These are phyloP conservation scores for Paedocypris micromegethes DNA, from an alignment of 2,797 vertebrate species.

Conservation along the genomic window DNA sequence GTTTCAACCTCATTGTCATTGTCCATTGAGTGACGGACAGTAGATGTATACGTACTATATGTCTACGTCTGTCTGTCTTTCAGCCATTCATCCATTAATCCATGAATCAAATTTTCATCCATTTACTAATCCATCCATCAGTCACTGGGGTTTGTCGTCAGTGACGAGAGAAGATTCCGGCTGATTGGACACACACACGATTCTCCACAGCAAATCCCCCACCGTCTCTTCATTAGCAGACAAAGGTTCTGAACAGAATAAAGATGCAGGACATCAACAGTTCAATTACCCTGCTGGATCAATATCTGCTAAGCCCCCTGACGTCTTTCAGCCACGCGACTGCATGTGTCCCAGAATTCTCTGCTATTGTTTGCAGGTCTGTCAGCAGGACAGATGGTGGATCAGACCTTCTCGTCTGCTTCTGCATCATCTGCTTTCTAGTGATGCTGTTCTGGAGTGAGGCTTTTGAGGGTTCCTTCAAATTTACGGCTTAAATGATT, in stretches of 20 bases:
- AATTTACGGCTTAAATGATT: too few relatives aligned
- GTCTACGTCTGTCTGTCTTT: too few relatives aligned
- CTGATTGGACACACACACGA: not conserved
- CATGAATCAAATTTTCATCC: too few relatives aligned
- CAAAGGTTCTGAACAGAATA: conserved; percentile 20
- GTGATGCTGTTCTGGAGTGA: too few relatives aligned
- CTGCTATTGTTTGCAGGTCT: conserved; percentile 23
- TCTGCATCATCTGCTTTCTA: too few relatives aligned
- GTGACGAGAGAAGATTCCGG: too few relatives aligned
- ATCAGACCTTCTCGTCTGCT: conserved; percentile 3
- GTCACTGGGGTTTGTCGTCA: too few relatives aligned
- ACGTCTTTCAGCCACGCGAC: conserved; percentile 19
- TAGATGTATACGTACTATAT: not conserved
- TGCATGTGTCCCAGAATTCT: conserved; percentile 14
- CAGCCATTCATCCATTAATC: too few relatives aligned
- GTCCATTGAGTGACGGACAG: not conserved
- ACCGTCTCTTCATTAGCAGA: not conserved
- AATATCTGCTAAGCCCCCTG: conserved; percentile 22
- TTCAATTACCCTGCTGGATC: conserved; percentile 33
- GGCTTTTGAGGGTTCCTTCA: too few relatives aligned
- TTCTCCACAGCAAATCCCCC: not conserved
- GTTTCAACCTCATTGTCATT: not conserved
- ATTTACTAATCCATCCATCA: too few relatives aligned
- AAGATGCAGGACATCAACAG: conserved; percentile 13
- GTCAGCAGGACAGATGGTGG: conserved; percentile 20